These are phyloP conservation scores for Amniataba percoides DNA, from an alignment of 2,797 vertebrate genomes.

Conservation along the genomic window DNA sequence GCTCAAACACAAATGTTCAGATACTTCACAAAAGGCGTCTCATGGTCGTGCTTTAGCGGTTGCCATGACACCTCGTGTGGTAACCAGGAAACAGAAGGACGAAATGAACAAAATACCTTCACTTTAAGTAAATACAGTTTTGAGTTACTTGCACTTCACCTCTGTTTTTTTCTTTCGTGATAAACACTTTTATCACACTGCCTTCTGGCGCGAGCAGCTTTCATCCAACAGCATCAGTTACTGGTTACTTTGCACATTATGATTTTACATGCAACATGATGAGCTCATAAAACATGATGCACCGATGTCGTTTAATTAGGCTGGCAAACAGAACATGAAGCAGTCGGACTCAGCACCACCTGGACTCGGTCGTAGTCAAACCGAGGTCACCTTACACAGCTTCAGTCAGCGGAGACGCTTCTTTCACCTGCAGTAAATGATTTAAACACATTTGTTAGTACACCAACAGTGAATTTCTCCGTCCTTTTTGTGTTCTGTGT, in stretches of 20 bases:
- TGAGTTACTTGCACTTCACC: not conserved
- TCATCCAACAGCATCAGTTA: conserved; percentile 41
- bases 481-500: not conserved
- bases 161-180: not conserved
- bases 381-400: conserved; percentile 1
- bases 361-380: not conserved
- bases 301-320: conserved; percentile 32
- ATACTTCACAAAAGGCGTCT: conserved; percentile 12
- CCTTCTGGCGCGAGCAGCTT: conserved; percentile 12
- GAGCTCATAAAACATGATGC: conserved; percentile 59
- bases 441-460: not conserved
- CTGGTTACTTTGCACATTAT: conserved; percentile 46
- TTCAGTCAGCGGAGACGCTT: not conserved
- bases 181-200: not conserved
- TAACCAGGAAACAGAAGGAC: conserved; percentile 4
- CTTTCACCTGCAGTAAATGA: not conserved
- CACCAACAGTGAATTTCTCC: not conserved
- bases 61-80: not conserved
- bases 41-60: not conserved
- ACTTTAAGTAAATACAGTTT: not conserved
- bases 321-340: conserved; percentile 20
- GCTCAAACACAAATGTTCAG: not conserved
- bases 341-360: conserved; percentile 5
- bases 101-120: not conserved
- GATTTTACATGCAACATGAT: conserved; percentile 60